A percentile compares a stretch with the other conserved stretches of the same genome.
Evolutionary conservation across 2,888 invertebrate genomes (phyloP).

Genomic region (Malthinus seriepunctatus): DNA sequence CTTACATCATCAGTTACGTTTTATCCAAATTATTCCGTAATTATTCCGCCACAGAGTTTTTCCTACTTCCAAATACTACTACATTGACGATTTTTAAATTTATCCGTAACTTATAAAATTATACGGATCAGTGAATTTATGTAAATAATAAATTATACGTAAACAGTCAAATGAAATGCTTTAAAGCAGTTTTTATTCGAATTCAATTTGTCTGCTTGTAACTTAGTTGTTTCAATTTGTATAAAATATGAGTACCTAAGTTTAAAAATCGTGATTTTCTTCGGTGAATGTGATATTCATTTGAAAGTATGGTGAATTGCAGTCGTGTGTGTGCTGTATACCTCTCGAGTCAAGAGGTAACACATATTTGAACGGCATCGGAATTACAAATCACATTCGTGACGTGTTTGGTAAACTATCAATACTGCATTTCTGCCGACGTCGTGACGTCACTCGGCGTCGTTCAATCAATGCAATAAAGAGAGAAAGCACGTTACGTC

Average conservation of each 20-base stretch:
- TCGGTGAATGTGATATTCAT: slow-evolving; percentile 17
- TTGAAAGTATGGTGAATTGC: slow-evolving; percentile 21
- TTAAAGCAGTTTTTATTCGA: too few relatives aligned
- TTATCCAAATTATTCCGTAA: too few relatives aligned
- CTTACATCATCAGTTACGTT: too few relatives aligned
- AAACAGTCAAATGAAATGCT: too few relatives aligned
- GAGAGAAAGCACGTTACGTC: slow-evolving; percentile 20
- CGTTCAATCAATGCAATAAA: slow-evolving; percentile 29
- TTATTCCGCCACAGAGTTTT: too few relatives aligned
- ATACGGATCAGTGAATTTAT: too few relatives aligned
- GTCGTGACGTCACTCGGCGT: slow-evolving; percentile 31
- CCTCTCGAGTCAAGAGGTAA: slow-evolving; percentile 29
- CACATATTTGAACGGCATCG: slow-evolving; percentile 32
- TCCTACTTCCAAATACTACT: too few relatives aligned
- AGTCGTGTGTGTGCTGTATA: slow-evolving; percentile 18
- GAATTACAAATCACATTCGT: slow-evolving; percentile 33
- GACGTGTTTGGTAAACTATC: slow-evolving; percentile 29
- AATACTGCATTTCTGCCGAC: slow-evolving; percentile 32
- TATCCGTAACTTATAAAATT: too few relatives aligned
- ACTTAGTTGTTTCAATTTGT: not conserved
- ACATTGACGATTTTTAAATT: too few relatives aligned
- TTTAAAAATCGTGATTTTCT: slow-evolving; percentile 8
- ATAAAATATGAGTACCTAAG: slow-evolving; percentile 5
- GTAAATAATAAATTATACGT: too few relatives aligned
- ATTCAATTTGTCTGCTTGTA: too few relatives aligned